Evolutionary conservation across 2,113 vertebrate species (phyloP).

Genomic region (Pangasianodon gigas): DNA sequence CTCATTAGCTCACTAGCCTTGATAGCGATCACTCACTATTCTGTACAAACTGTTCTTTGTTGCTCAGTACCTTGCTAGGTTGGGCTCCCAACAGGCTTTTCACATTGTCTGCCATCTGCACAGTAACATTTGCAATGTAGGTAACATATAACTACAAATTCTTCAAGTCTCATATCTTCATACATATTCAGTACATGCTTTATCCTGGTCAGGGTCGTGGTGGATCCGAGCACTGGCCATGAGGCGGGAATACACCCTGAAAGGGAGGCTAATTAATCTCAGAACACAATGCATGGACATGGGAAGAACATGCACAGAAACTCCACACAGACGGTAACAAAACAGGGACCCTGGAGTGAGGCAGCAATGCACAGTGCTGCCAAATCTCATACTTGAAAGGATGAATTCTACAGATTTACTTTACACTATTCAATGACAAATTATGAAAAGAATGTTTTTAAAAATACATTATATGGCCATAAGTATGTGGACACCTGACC

Average conservation of each 20-base stretch:
- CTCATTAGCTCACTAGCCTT: no score
- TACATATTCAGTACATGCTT: neutral
- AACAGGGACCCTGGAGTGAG: neutral
- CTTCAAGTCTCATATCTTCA: neutral
- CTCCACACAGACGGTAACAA: neutral
- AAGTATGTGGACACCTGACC: neutral
- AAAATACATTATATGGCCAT: neutral
- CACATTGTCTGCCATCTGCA: no score
- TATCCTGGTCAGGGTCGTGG: neutral
- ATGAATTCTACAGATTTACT: neutral
- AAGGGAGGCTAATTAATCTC: neutral
- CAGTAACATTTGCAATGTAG: no score
- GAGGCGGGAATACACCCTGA: neutral
- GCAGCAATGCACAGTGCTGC: neutral
- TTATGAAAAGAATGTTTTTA: neutral
- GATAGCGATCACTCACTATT: no score
- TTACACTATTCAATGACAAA: neutral
- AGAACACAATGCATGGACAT: neutral
- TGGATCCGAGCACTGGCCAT: neutral
- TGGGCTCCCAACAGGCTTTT: no score
- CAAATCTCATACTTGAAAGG: neutral
- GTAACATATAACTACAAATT: neutral
- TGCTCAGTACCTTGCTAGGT: no score
- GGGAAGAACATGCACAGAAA: neutral
- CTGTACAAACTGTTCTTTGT: no score